Evolutionary conservation across 2,888 invertebrate species (phyloP).

Genomic region (Heliconius sara): DNA sequence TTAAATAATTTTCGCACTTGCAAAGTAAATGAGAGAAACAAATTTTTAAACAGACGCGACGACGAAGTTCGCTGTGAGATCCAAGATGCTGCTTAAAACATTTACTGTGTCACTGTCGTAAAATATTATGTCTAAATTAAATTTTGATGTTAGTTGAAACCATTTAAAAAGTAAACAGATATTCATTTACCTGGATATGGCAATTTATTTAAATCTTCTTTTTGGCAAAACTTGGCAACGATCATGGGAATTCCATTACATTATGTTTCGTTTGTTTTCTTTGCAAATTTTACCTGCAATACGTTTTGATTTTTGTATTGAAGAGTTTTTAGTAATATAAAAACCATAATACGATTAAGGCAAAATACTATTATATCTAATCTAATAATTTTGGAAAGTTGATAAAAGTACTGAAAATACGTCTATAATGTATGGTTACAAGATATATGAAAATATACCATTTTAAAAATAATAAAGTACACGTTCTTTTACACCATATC

Average conservation of each 20-base stretch:
- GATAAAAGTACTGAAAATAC: too few species aligned
- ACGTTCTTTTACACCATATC: too few species aligned
- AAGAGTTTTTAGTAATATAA: too few species aligned
- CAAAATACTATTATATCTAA: too few species aligned
- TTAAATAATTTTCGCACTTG: not conserved
- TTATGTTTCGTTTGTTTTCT: constrained; percentile 15
- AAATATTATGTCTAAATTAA: constrained; percentile 20
- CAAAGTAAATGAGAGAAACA: not conserved
- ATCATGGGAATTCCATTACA: constrained; percentile 4
- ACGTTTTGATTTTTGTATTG: not conserved
- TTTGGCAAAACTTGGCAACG: too few species aligned
- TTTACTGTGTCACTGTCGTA: constrained; percentile 9
- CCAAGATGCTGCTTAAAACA: not conserved
- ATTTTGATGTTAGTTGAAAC: constrained; percentile 22
- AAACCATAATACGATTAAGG: too few species aligned
- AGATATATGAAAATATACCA: too few species aligned
- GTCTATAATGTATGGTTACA: too few species aligned
- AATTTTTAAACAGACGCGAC: not conserved
- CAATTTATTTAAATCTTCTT: not conserved
- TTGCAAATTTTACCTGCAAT: not conserved
- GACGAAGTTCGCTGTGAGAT: not conserved
- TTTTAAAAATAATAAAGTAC: too few species aligned
- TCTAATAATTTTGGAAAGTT: too few species aligned
- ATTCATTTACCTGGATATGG: constrained; percentile 23
- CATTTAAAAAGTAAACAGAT: constrained; percentile 30